Evolutionary conservation across 2,113 vertebrate genomes (phyloP), one percentile per base, ranked within the genome.

Genomic region (Grallaria varia): DNA sequence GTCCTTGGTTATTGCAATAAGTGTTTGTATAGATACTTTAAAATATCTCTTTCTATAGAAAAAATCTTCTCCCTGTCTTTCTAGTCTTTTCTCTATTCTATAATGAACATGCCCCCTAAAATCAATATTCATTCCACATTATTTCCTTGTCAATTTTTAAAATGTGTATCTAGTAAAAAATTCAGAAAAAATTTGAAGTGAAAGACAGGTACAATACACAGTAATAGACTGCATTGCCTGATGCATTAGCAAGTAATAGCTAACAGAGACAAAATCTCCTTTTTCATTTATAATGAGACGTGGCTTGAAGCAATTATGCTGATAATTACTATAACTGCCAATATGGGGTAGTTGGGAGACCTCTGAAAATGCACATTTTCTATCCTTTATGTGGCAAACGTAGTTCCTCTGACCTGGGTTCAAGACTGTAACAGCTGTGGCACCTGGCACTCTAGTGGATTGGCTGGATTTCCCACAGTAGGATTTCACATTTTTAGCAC

Each of bases 401-500:
- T 33, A 39, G 42, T 82, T 94, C 44, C 10, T 76, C 52, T 62
- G 35, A 77, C 62, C 59, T 39, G 86, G 19, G 68, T 90, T 86
- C 50, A 74, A 23, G 90, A 88, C 63, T 31, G 42, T 59, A 86
- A 71, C 82, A 95, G 77, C 80, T 96, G 88, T 89, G 77, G 67
- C 92, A 88, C 59, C 73, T 87, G 84, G 71, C 83, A 87, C 55
- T 42, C 47, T 87, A 19, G 18, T 39, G 67, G 55, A 39, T 86
- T 91, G 77, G 74, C 86, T 87, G 53, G 18, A 33, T 94, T 77
- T 93, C 78, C 75, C 80, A 40, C 50, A 77, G 76, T 23, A 63
- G 71, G 33, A 86, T 88, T 95, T 77, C 39, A 44, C 85, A 87
- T 90, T 94, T 96, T 84, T 86, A 90, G 92, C 84, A 91, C 37